Base-by-base conservation (phyloP, 2,888 invertebrate genomes). In the Spilarctia lutea region DNA sequence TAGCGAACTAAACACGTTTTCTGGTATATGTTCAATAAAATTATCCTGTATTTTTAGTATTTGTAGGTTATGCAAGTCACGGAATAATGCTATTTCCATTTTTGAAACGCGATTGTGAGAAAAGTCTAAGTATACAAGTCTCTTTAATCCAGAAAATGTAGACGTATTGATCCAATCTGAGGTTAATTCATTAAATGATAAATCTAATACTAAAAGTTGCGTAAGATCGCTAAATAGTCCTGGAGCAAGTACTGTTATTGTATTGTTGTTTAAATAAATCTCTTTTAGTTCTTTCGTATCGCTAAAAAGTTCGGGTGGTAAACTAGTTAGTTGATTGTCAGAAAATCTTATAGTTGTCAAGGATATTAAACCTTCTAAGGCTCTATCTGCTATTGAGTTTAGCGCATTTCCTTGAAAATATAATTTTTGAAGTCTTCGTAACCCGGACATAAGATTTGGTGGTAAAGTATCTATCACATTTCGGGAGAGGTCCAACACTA, bases 141-240 rank as follows among this genome's bases (percentile, higher is more conserved):
- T 96, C 84, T 97, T 97, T 65, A 98, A 94, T 83, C 98, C 98
- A 69, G 97, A 96, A 91, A 98, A 98, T 20, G 98, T 98, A 3
- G 97, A 97, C 35, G 98, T 97, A 89, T 97, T 98, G 79, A 98
- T 97, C 98, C 98, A 98, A 89, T 98, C 98, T 69, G 97, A 97
- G 6, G 98, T 97, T 78, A 98, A 94, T 92, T 98, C 98, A 90
- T 98, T 98, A 84, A 97, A 97, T 45, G 98, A 97, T 85, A 98
- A 93, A 92, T 98, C 98, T 78, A 98, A 94, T 78, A 98, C 97
- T 71, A 98, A 93, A 71, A 98, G 96, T 91, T 98, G 97, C 73
- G 97, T 96, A 74, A 98, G 94, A 86, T 98, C 98, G 87, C 97
- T 96, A 89, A 98, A 98, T 76, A 98, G 94, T 39, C 98, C 98